These are phyloP conservation scores for Drosophila fulvimacula DNA, from an alignment of 2,888 invertebrate genomes.

Conservation along the genomic window DNA sequence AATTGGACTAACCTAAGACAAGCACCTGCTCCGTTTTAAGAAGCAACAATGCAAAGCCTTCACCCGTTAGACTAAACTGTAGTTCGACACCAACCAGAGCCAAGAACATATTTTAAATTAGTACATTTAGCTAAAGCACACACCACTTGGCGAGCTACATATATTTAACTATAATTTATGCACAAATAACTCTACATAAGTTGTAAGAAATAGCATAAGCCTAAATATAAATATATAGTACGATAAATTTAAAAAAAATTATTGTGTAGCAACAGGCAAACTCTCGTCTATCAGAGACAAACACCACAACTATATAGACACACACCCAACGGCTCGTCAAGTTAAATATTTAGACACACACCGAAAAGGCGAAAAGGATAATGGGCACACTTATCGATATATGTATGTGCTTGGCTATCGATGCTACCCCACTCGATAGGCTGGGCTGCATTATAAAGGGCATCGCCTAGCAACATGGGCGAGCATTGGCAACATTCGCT, in stretches of 20 bases:
- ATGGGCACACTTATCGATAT: neutral
- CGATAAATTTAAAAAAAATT: too few species aligned
- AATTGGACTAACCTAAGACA: neutral
- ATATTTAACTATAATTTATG: too few species aligned
- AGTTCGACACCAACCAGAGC: neutral
- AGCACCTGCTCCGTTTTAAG: neutral
- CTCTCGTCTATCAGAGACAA: neutral
- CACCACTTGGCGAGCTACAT: neutral
- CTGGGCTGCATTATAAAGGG: neutral
- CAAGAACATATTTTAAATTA: neutral
- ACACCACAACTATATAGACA: neutral
- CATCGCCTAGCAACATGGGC: conserved; percentile 31
- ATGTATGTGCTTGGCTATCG: neutral
- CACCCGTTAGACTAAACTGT: neutral
- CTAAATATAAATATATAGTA: neutral
- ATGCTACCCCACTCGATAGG: conserved; percentile 2
- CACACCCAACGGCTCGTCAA: neutral
- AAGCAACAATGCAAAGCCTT: neutral
- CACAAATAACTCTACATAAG: too few species aligned
- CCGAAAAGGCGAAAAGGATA: neutral
- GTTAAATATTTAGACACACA: neutral
- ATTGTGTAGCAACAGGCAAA: neutral
- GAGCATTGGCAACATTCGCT: conserved; percentile 32
- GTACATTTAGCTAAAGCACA: neutral
- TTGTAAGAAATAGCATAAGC: too few species aligned